Evolutionary conservation across 2,113 vertebrate species (phyloP).

Genomic region (Pterocles orientalis): DNA sequence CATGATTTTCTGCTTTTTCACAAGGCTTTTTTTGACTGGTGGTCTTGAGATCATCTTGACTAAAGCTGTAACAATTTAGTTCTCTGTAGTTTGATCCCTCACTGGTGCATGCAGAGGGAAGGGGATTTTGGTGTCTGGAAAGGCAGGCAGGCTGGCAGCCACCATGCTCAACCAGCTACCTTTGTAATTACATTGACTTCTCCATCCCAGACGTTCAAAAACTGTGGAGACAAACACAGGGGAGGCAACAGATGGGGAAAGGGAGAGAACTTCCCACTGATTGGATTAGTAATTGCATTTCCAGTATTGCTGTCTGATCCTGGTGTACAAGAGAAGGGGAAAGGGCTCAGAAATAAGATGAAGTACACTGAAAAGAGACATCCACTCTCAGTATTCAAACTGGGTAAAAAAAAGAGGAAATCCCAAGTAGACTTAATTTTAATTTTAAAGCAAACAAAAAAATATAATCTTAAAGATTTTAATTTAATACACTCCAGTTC

Average conservation of each 20-base stretch:
- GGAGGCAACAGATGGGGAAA: neutral
- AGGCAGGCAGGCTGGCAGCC: neutral
- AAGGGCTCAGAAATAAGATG: neutral
- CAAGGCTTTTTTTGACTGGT: neutral
- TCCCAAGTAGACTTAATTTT: neutral
- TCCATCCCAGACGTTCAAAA: neutral
- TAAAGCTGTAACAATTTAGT: neutral
- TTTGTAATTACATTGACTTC: neutral
- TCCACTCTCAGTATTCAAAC: neutral
- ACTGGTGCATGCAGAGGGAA: neutral
- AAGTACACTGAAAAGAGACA: neutral
- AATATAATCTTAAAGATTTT: accelerated
- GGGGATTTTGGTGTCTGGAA: neutral
- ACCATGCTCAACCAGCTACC: neutral
- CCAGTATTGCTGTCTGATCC: neutral
- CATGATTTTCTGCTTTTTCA: neutral
- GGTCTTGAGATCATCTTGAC: too few relatives aligned
- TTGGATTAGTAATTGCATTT: neutral
- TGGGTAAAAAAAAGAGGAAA: neutral
- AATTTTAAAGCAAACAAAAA: neutral
- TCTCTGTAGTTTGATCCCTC: neutral
- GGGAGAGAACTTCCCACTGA: neutral
- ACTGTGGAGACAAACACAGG: neutral
- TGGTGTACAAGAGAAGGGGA: neutral
- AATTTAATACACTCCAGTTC: neutral